phyloP scores from a whole-genome alignment of 1,140 invertebrate genomes.

The Pogonognathellus flavescens region DNA sequence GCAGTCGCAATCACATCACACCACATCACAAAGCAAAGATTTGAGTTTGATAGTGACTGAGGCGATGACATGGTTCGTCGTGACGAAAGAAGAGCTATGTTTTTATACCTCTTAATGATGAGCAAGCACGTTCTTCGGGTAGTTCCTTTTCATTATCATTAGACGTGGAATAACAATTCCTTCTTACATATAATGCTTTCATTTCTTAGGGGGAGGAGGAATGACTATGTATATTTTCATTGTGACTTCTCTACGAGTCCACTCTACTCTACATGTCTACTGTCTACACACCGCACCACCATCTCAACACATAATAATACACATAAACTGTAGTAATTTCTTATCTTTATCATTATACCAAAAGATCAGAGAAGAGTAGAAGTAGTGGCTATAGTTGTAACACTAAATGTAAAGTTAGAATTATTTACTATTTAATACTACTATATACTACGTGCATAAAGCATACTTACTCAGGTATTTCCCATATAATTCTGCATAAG shows the following conservation, averaged over 20 bases:
- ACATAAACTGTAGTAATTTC: constrained; percentile 31
- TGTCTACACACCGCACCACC: background rate
- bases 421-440: constrained; percentile 25
- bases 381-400: constrained; percentile 8
- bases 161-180: constrained; percentile 40
- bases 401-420: background rate
- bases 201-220: constrained; percentile 31
- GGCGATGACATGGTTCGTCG: constrained; percentile 28
- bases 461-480: background rate
- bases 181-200: constrained; percentile 27
- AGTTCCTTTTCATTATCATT: constrained; percentile 52
- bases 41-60: constrained; percentile 4
- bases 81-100: constrained; percentile 44
- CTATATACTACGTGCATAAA: background rate
- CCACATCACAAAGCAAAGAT: constrained; percentile 7
- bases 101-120: constrained; percentile 51
- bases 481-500: background rate
- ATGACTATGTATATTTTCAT: constrained; percentile 61
- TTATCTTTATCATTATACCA: constrained; percentile 39
- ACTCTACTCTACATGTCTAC: constrained; percentile 7
- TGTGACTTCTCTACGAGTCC: constrained; percentile 25
- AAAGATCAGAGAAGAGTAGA: background rate
- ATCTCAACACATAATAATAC: constrained; percentile 20
- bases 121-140: constrained; percentile 51
- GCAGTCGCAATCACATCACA: background rate